Base-by-base conservation (phyloP, 2,113 vertebrate genomes). In the Etheostoma spectabile region DNA sequence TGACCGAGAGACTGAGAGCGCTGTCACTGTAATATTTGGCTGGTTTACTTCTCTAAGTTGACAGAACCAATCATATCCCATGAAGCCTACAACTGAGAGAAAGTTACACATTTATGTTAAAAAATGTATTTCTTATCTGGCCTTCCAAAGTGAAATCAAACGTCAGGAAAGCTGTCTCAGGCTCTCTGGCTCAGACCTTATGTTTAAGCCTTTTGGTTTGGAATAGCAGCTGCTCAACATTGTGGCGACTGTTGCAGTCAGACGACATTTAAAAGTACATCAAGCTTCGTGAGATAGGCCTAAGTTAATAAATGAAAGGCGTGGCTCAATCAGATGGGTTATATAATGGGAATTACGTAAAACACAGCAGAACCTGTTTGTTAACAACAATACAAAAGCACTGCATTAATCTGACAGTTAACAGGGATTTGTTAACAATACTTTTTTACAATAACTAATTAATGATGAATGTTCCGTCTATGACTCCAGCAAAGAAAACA, bases 291-390 rank as follows among this genome's bases (percentile, higher is more conserved):
- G 10, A 13, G 19, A 22, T 10, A 22, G 30, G 30, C 30, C 6
- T 2, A 46, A 30, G 30, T 30, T 30, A 30, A 30, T 2, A 30
- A 30, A 30, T 30, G 30, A 30, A 1, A 24, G 74, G 74, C 1
- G 69, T 75, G 52, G 75, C 10, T 42, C 38, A 11, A 10, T 51
- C 13, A 30, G 38, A 79, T 10, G 0, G 13, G 62, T 90, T 45
- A 35, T 22, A 67, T 46, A 13, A 30, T 67, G 1, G 6, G 3
- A 27, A 51, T 30, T 33, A 42, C 10, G 38, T 59, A 12, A 64
- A 64, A 52, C 14, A 14, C 1, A 18, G 10, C 48, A 48, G 48
- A 71, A 84, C 69, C 13, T 14, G 59, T 77, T 68, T 63, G 3
- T 13, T 35, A 35, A 35, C 33, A 35, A 35, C 35, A 12, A 27